Percentiles rank a stretch among this genome's conserved stretches.
Evolutionary conservation across 2,113 vertebrate genomes (phyloP).

Genomic region (Mixornis gularis): DNA sequence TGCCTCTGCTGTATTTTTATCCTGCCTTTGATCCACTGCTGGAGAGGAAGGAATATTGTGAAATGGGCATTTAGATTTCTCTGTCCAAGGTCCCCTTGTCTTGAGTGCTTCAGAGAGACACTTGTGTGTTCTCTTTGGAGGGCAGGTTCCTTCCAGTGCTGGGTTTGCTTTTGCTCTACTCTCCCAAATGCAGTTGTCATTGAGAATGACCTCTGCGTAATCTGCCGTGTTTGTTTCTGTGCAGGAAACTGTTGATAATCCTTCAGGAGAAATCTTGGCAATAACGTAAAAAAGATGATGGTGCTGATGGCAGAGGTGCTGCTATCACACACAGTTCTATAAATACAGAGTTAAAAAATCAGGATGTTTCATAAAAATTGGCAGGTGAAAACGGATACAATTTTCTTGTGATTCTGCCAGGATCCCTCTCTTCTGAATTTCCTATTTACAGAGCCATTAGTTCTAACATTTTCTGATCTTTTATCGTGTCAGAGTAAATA

Average conservation of each 20-base stretch:
- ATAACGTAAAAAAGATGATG: neutral
- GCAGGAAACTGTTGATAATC: neutral
- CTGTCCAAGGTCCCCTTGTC: neutral
- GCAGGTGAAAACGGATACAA: conserved; percentile 36
- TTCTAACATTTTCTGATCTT: conserved; percentile 68
- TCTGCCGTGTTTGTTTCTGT: neutral
- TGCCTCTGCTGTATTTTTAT: neutral
- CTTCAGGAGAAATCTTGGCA: neutral
- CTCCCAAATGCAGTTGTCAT: neutral
- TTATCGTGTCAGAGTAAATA: conserved; percentile 69
- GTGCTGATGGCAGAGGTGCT: neutral
- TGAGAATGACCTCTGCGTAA: neutral
- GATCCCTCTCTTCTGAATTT: conserved; percentile 33
- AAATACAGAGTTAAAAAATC: neutral
- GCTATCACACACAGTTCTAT: neutral
- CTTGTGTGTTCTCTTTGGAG: neutral
- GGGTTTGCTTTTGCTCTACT: neutral
- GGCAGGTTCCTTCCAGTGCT: neutral
- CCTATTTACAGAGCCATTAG: conserved; percentile 61
- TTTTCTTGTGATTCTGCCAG: conserved; percentile 51
- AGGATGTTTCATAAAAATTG: conserved; percentile 6
- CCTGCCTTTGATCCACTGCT: neutral
- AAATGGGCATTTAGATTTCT: neutral
- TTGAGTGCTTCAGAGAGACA: accelerated
- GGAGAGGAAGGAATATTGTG: neutral